Conservation (phyloP, 1,140 invertebrate genomes). For the Hyles vespertilio region DNA sequence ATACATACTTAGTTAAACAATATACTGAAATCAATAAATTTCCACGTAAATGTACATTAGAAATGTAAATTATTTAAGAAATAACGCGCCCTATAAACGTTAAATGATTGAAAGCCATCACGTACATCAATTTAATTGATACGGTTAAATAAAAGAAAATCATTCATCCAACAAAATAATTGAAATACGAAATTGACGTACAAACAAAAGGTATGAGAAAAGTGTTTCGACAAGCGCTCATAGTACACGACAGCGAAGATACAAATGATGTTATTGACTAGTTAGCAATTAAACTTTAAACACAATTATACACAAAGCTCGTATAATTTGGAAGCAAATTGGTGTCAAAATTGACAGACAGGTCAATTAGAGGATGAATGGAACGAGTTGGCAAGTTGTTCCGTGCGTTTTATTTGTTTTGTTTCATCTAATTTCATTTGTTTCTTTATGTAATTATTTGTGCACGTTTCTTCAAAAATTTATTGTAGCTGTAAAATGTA, state of each 20-base stretch:
- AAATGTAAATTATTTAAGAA: too few relatives aligned
- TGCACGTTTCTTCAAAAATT: too few relatives aligned
- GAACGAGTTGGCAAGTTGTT: not conserved
- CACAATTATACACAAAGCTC: slow-evolving; percentile 20
- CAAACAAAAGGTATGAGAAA: slow-evolving; percentile 16
- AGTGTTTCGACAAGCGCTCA: slow-evolving; percentile 18
- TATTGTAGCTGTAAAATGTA: too few relatives aligned
- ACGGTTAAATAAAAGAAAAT: not conserved
- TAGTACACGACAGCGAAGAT: slow-evolving; percentile 10
- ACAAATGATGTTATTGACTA: slow-evolving; percentile 29
- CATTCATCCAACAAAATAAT: not conserved
- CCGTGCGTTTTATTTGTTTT: too few relatives aligned
- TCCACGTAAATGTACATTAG: too few relatives aligned
- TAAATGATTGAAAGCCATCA: too few relatives aligned
- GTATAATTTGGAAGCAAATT: slow-evolving; percentile 22
- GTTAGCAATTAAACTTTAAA: slow-evolving; percentile 23
- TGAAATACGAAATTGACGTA: slow-evolving; percentile 8
- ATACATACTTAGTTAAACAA: too few relatives aligned
- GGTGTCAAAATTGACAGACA: slow-evolving; percentile 22
- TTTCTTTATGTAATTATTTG: too few relatives aligned
- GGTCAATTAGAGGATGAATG: slow-evolving; percentile 13
- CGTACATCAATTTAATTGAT: not conserved
- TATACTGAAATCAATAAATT: too few relatives aligned
- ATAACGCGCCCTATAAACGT: too few relatives aligned
- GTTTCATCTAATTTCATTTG: too few relatives aligned